Conservation (phyloP, 2,113 vertebrate species). For the Tragulus kanchil region DNA sequence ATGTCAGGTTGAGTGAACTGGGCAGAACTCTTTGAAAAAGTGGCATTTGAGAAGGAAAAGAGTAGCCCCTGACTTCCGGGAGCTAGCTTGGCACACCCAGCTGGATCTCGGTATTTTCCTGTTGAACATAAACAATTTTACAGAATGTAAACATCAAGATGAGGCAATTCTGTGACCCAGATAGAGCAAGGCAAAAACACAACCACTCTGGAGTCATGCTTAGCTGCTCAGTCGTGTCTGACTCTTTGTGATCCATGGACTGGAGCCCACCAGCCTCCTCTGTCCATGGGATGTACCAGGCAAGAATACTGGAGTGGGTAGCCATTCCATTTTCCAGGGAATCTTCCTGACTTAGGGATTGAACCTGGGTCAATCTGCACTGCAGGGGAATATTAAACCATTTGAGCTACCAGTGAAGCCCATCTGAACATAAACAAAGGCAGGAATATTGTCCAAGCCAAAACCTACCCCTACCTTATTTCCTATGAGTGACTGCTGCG, state of each 20-base stretch:
- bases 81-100: background rate
- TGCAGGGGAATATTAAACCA: background rate
- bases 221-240: background rate
- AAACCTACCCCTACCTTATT: background rate
- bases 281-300: background rate
- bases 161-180: background rate
- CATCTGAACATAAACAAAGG: background rate
- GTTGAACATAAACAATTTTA: background rate
- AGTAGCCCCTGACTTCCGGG: background rate
- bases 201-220: rapidly evolving
- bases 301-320: background rate
- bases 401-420: background rate
- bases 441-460: background rate
- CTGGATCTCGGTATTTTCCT: background rate
- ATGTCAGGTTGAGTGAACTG: background rate
- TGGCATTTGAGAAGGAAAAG: background rate
- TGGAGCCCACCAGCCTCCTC: background rate
- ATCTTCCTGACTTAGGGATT: background rate
- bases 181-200: background rate
- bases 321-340: background rate
- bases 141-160: background rate
- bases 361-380: background rate
- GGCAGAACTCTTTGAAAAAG: background rate
- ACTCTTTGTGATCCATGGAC: background rate
- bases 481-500: background rate